Evolutionary conservation across 2,888 invertebrate genomes (phyloP).

Genomic region (Agonopterix arenella): DNA sequence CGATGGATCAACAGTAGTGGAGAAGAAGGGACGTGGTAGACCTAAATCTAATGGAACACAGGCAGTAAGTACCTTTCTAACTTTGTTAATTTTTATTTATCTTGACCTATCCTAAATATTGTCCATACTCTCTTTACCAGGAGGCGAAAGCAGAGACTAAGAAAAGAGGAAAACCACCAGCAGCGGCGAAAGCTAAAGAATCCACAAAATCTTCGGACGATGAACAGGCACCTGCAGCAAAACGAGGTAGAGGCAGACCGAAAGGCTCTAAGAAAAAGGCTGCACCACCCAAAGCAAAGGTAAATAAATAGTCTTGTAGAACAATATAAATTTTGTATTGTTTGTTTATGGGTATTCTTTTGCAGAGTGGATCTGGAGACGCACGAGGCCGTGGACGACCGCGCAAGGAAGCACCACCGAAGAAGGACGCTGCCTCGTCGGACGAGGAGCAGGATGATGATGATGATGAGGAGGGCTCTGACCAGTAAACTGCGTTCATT

Average conservation of each 20-base stretch:
- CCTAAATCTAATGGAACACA: constrained; percentile 72
- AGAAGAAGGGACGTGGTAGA: constrained; percentile 73
- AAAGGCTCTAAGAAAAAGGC: constrained; percentile 75
- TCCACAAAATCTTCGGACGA: constrained; percentile 72
- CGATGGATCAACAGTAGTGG: constrained; percentile 69
- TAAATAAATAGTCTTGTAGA: constrained; percentile 14
- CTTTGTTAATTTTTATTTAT: background rate
- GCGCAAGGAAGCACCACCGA: constrained; percentile 66
- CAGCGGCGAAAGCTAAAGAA: constrained; percentile 62
- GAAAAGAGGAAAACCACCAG: constrained; percentile 65
- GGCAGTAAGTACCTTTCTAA: constrained; percentile 35
- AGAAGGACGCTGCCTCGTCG: constrained; percentile 66
- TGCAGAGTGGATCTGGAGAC: constrained; percentile 54
- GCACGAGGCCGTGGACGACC: constrained; percentile 66
- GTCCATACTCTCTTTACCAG: constrained; percentile 23
- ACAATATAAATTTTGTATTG: background rate
- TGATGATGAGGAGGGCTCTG: constrained; percentile 70
- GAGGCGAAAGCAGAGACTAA: constrained; percentile 69
- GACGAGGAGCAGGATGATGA: constrained; percentile 72
- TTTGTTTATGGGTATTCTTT: constrained; percentile 2
- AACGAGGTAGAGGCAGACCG: constrained; percentile 74
- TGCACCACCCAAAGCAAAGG: constrained; percentile 61
- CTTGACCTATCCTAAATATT: constrained; percentile 4
- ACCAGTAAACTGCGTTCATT: constrained; percentile 58
- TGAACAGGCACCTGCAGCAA: constrained; percentile 72